phyloP scores from a whole-genome alignment of 2,888 invertebrate genomes.

The Oscheius sp. region DNA sequence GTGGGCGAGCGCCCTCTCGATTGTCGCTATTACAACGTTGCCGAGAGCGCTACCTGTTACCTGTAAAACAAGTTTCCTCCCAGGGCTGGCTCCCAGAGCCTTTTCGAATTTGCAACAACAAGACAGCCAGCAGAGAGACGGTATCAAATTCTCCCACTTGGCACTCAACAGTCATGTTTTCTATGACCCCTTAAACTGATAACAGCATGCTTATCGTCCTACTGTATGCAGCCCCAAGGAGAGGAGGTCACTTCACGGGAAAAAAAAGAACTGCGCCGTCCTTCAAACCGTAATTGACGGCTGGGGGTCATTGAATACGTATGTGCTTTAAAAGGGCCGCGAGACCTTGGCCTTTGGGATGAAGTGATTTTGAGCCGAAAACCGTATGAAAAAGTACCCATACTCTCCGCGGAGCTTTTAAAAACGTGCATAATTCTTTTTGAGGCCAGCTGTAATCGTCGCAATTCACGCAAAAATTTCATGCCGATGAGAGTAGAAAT shows the following conservation, averaged over 20 bases:
- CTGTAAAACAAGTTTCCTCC: slow-evolving; percentile 23
- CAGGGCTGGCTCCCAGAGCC: slow-evolving; percentile 2
- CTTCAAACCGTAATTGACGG: slow-evolving; percentile 24
- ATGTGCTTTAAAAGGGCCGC: slow-evolving; percentile 13
- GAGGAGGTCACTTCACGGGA: background rate
- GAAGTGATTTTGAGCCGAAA: background rate
- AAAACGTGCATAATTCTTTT: background rate
- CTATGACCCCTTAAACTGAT: slow-evolving; percentile 4
- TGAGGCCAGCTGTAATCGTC: background rate
- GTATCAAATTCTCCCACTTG: background rate
- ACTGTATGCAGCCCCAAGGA: slow-evolving; percentile 8
- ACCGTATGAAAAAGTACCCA: background rate
- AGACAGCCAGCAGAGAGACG: background rate
- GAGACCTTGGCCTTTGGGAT: slow-evolving; percentile 18
- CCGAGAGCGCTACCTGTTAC: slow-evolving; percentile 28
- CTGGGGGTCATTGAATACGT: slow-evolving; percentile 18
- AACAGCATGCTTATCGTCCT: background rate
- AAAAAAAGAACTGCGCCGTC: background rate
- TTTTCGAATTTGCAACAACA: slow-evolving; percentile 12
- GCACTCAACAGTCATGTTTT: slow-evolving; percentile 15
- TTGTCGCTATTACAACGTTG: slow-evolving; percentile 27
- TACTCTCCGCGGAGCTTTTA: too few relatives aligned
- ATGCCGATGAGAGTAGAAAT: background rate
- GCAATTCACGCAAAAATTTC: background rate
- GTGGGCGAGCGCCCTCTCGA: slow-evolving; percentile 28